Evolutionary conservation across 37 sponge, comb jelly and placozoan species (phyloP).

Genomic region (Cliona cf. orientalis): DNA sequence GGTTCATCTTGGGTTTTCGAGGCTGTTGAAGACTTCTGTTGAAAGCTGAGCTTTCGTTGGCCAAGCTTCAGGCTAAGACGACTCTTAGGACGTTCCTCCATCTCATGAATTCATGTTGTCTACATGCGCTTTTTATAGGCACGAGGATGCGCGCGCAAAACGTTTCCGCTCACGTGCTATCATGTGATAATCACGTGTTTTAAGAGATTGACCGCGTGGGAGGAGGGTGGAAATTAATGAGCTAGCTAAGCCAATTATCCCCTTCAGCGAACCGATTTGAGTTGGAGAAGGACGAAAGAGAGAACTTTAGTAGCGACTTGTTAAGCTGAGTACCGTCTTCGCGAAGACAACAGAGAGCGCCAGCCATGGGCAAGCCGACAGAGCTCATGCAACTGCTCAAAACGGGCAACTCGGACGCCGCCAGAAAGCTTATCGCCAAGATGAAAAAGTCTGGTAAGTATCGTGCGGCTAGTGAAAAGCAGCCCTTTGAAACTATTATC

Average conservation of each 20-base stretch:
- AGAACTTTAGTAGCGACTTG: too few species aligned
- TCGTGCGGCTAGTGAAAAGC: too few species aligned
- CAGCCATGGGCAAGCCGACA: slow-evolving; percentile 81
- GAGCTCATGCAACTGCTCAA: slow-evolving; percentile 75
- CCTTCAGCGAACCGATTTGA: too few species aligned
- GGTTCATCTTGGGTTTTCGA: neutral
- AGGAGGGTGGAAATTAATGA: too few species aligned
- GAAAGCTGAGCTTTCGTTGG: slow-evolving; percentile 11
- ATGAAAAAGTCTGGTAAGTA: slow-evolving; percentile 86
- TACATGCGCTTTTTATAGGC: too few species aligned
- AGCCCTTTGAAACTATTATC: neutral
- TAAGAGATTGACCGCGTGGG: too few species aligned
- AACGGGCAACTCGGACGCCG: slow-evolving; percentile 78
- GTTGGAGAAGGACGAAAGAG: too few species aligned
- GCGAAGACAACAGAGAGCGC: too few species aligned
- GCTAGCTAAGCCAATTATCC: too few species aligned
- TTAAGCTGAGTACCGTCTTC: too few species aligned
- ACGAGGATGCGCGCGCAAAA: neutral
- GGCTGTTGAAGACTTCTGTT: neutral
- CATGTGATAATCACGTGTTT: neutral
- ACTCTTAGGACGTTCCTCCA: slow-evolving; percentile 3
- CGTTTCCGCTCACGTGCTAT: neutral
- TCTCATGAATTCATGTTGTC: too few species aligned
- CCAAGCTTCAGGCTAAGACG: slow-evolving; percentile 19
- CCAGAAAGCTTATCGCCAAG: slow-evolving; percentile 79